A percentile compares a stretch with the other conserved stretches of the same genome.
Conservation (phyloP, 2,888 invertebrate genomes). For the Epinotia nisella region DNA sequence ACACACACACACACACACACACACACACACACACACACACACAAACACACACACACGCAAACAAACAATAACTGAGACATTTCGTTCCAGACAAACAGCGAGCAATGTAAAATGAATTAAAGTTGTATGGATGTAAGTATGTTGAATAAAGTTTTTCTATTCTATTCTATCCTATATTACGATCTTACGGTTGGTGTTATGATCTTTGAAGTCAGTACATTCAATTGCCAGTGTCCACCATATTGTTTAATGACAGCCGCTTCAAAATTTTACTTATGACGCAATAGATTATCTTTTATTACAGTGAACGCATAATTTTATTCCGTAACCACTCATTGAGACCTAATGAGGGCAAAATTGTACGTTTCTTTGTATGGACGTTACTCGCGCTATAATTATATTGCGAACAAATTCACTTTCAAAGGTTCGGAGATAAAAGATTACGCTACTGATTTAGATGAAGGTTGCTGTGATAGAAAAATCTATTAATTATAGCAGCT, state of each 20-base stretch:
- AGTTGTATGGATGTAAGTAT: no score
- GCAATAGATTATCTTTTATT: conserved; percentile 60
- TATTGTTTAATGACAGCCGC: conserved; percentile 49
- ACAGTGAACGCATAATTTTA: conserved; percentile 57
- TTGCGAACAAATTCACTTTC: conserved; percentile 52
- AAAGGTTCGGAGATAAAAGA: conserved; percentile 51
- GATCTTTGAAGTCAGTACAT: neutral
- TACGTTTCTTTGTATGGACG: conserved; percentile 64
- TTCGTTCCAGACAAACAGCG: no score
- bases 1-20: no score
- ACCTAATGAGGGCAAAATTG: conserved; percentile 66
- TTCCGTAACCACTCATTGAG: conserved; percentile 55
- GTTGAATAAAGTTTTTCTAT: no score
- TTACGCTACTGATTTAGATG: conserved; percentile 50
- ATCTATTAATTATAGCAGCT: conserved; percentile 66
- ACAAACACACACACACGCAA: no score
- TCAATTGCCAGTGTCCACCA: conserved; percentile 13
- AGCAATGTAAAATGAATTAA: no score
- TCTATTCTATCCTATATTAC: no score
- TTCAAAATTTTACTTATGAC: conserved; percentile 60
- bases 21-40: no score
- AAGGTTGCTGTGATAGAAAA: conserved; percentile 54
- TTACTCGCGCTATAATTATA: conserved; percentile 60
- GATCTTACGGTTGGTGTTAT: no score
- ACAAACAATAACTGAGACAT: no score